Conservation (phyloP, 2,797 vertebrate genomes). For the Acanthurus tractus region DNA sequence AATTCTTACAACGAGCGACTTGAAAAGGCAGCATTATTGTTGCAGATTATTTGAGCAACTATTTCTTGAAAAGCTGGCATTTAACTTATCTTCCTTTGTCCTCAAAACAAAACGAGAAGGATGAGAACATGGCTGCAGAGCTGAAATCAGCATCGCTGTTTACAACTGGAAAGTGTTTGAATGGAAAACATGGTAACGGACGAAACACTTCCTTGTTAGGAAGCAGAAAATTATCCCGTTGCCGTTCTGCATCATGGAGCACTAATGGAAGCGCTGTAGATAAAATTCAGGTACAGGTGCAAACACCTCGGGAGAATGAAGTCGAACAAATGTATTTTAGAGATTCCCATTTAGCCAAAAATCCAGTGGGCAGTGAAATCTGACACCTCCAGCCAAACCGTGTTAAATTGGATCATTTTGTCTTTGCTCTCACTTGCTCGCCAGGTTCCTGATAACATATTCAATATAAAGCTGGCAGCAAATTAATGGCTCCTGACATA, state of each 20-base stretch:
- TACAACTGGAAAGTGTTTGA: constrained; percentile 14
- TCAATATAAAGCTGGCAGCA: constrained; percentile 74
- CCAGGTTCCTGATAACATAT: constrained; percentile 73
- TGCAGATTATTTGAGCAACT: too few species aligned
- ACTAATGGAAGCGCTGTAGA: constrained; percentile 64
- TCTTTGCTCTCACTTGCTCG: constrained; percentile 61
- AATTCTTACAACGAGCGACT: too few species aligned
- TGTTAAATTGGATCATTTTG: constrained; percentile 80
- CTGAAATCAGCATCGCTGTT: constrained; percentile 26
- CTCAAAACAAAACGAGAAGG: constrained; percentile 6
- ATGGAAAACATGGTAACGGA: constrained; percentile 35
- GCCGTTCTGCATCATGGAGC: constrained; percentile 67
- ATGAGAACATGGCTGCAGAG: not conserved
- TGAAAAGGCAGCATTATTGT: too few species aligned
- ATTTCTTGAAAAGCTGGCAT: not conserved
- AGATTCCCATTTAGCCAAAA: constrained; percentile 68
- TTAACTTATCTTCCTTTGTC: constrained; percentile 1
- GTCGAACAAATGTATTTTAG: constrained; percentile 64
- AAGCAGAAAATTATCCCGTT: constrained; percentile 56
- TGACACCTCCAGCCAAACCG: constrained; percentile 69
- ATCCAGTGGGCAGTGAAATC: constrained; percentile 65
- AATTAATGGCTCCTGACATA: constrained; percentile 78
- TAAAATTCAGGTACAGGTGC: constrained; percentile 67
- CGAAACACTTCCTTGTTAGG: constrained; percentile 67
- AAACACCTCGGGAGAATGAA: constrained; percentile 63